Evolutionary conservation across 2,888 invertebrate species (phyloP), one percentile per base, ranked within the genome.

Genomic region (Leptothorax acervorum): DNA sequence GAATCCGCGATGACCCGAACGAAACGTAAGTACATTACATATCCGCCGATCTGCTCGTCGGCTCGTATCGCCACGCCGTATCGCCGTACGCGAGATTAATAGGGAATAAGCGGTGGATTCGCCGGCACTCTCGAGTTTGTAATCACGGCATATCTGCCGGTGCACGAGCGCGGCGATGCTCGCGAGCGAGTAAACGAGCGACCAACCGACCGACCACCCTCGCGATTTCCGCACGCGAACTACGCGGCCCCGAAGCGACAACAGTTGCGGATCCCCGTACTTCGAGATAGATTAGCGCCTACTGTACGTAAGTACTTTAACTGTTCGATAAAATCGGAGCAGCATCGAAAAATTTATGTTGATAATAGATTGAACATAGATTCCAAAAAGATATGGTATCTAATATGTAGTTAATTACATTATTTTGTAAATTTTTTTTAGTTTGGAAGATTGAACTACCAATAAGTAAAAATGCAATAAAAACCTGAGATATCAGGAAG

Each of bases 171-270:
- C 60, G 42, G 18, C 3, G 74, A 35, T 23, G 48, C 48, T 51
- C 18, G 51, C 75, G 75, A 66, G 15, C 63, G 12, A 63, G 12
- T 28, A 31, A 45, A n/a, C 81, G 82, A 65, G n/a, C 35, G 63
- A 42, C 11, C 63, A 18, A 78, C 74, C 85, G 85, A 57, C 45
- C 87, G 88, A 84, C 90, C 90, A 90, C 89, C 89, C 89, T 82
- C 82, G 86, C 84, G 90, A 89, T 89, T 90, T 88, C 88, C 86
- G 78, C 90, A 90, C 90, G 90, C 90, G 87, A 90, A 71, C 84
- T 78, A 85, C 75, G 87, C 83, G 71, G 12, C 60, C 35, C 48
- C 28, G 48, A 60, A 60, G 79, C 79, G 48, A 62, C 71, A 70
- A 79, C 65, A 65, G 8, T 76, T 51, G 51, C 23, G 35, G 63